Evolutionary conservation across 2,797 vertebrate species (phyloP), one percentile per base, ranked within the genome.

Genomic region (Antennarius maculatus): DNA sequence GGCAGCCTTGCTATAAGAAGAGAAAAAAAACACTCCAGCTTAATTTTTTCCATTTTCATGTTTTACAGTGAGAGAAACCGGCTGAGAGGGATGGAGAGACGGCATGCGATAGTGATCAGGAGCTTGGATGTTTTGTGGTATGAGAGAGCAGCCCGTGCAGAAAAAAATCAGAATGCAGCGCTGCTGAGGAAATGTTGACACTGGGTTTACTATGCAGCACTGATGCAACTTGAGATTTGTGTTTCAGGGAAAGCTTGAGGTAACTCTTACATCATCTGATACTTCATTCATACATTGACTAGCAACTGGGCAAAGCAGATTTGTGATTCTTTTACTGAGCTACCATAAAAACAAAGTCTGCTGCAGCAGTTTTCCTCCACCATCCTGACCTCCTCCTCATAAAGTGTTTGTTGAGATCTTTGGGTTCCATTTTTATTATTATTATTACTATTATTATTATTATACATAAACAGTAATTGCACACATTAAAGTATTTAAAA

Each of bases 41-140:
- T 57, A 11, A 54, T 23, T 66, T 66, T 41, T 75, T 69, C 45
- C 37, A 49, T 18, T 48, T 43, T 13, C 42, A 43, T 43, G 42
- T 43, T 43, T 43, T 43, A 14, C 1, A 17, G 29, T 47, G 50
- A 43, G 51, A 59, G 16, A 51, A 58, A 31, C 13, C 27, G 4
- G 13, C 4, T 47, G 37, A 43, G 12, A 27, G 6, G 59, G 34
- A 41, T 42, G 50, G 42, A 58, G 48, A 28, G 37, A 5, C 9
- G 16, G 16, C 37, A 60, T 60, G 47, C 28, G 55, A 34, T 42
- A 53, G 64, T 56, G 46, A 49, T 39, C 37, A 39, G 37, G 6
- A 9, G 37, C 37, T 5, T 39, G 37, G 37, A 8, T 39, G 37
- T 39, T 39, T 39, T 39, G 37, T 2, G 37, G 37, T 39, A 39